Conservation (phyloP, 2,797 vertebrate genomes). For the Dryobates pubescens region DNA sequence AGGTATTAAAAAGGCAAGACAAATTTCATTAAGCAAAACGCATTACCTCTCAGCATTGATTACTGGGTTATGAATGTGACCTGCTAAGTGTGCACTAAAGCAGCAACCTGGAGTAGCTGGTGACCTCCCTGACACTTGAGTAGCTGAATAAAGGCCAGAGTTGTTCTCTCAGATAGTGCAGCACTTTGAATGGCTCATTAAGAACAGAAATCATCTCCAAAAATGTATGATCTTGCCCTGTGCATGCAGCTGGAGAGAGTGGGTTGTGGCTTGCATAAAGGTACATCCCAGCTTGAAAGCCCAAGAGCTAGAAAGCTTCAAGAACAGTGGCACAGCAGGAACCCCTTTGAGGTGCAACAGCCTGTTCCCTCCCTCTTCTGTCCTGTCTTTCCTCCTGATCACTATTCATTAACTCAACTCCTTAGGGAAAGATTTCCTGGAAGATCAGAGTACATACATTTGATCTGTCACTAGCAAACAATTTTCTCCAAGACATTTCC, state of each 20-base stretch:
- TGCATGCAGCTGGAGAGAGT: background rate
- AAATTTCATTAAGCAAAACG: constrained; percentile 8
- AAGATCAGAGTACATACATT: background rate
- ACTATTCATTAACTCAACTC: background rate
- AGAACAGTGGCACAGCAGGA: background rate
- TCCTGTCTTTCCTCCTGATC: background rate
- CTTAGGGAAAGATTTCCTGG: background rate
- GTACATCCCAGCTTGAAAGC: background rate
- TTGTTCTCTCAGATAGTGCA: background rate
- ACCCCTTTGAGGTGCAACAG: background rate
- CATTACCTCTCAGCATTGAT: constrained; percentile 5
- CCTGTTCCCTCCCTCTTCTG: background rate
- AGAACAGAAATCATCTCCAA: background rate
- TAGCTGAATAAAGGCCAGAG: background rate
- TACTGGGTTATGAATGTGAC: background rate
- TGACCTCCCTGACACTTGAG: background rate
- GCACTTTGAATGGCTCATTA: background rate
- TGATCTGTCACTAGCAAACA: background rate
- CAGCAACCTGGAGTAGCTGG: background rate
- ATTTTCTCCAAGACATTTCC: background rate
- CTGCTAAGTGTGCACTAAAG: background rate
- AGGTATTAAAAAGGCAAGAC: constrained; percentile 1
- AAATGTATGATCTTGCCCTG: background rate
- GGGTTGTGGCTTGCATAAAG: background rate
- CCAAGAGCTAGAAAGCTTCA: background rate